Evolutionary conservation across 2,113 vertebrate genomes (phyloP), one percentile per base, ranked within the genome.

Genomic region (Gila orcuttii): DNA sequence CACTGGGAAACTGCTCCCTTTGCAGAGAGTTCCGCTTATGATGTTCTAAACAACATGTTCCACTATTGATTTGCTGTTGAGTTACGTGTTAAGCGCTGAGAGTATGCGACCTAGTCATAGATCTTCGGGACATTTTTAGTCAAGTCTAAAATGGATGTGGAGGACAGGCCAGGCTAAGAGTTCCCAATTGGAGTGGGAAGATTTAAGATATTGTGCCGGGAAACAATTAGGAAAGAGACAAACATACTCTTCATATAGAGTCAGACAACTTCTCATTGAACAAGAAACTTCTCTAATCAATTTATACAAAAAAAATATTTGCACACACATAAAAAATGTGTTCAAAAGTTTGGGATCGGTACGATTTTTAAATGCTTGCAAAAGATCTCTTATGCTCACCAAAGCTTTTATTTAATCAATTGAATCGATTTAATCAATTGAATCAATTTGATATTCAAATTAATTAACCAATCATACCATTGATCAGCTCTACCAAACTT

Each of bases 11-110:
- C 10, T 74, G 57, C 42, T 68, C 42, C 85, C 86, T 75, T 76
- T 76, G 87, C 57, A 77, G 36, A 86, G 71, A 89, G 57, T 55
- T 71, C 76, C 25, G n/a, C 74, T 68, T 62, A 21, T 45, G 68
- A 52, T 71, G 66, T 76, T 60, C 71, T 74, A 45, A 79, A 68
- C 62, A 79, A 85, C 85, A 89, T 84, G 87, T 55, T 82, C 85
- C 57, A 50, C 28, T 85, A 82, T 84, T 76, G 82, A 89, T 85
- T 84, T 82, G 82, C 69, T 82, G 82, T 71, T 71, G 77, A 77
- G 82, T 39, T 88, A 80, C 68, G 62, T 85, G 89, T 87, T 88
- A 86, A 82, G 76, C 33, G 17, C 75, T 79, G 78, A 36, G 64
- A 83, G 62, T 85, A 31, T 73, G 59, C 42, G 71, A 82, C 79